Evolutionary conservation across 2,888 invertebrate species (phyloP).

Genomic region (Ennomos quercinarius): DNA sequence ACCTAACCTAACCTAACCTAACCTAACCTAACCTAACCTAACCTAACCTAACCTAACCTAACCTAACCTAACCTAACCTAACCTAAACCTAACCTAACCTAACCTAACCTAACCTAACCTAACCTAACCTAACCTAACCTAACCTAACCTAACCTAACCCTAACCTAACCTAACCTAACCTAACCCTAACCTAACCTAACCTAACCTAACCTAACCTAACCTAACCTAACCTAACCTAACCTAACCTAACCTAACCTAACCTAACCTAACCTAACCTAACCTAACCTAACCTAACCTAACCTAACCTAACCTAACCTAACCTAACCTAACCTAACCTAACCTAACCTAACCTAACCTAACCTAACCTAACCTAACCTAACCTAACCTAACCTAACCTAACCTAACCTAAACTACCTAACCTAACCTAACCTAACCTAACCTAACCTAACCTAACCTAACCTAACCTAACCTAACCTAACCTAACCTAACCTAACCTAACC

Average conservation of each 20-base stretch:
- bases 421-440: constrained; percentile 11
- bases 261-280: constrained; percentile 44
- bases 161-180: too few relatives aligned
- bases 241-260: constrained; percentile 42
- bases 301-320: constrained; percentile 39
- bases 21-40: constrained; percentile 33
- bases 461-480: constrained; percentile 13
- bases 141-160: constrained; percentile 31
- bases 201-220: constrained; percentile 31
- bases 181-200: constrained; percentile 32
- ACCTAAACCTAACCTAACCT: constrained; percentile 27
- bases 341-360: constrained; percentile 38
- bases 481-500: too few relatives aligned
- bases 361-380: constrained; percentile 37
- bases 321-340: constrained; percentile 38
- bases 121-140: constrained; percentile 29
- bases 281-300: constrained; percentile 39
- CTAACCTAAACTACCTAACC: constrained; percentile 10
- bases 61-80: constrained; percentile 32
- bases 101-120: constrained; percentile 34
- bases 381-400: constrained; percentile 12
- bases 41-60: constrained; percentile 35
- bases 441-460: constrained; percentile 12
- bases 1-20: constrained; percentile 34
- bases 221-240: constrained; percentile 31